Conservation (phyloP, 2,888 invertebrate genomes). For the Thymelicus sylvestris region DNA sequence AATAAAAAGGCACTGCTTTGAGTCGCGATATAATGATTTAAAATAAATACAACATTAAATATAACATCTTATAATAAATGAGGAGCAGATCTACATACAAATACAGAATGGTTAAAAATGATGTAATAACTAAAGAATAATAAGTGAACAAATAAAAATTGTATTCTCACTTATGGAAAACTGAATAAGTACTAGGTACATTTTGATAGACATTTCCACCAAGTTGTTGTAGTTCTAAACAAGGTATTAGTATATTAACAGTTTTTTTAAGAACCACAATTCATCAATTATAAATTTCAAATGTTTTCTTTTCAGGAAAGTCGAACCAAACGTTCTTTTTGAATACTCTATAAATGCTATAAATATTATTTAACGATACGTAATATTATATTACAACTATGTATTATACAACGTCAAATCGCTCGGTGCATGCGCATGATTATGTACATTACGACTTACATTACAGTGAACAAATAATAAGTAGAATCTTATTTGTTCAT, state of each 20-base stretch:
- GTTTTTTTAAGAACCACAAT: too few species aligned
- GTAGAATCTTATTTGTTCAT: slow-evolving; percentile 2
- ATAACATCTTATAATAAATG: not conserved
- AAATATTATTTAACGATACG: slow-evolving; percentile 14
- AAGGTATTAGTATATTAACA: too few species aligned
- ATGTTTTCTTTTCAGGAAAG: too few species aligned
- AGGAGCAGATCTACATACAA: not conserved
- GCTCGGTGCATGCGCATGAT: slow-evolving; percentile 50
- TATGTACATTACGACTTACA: slow-evolving; percentile 25
- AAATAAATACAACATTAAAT: slow-evolving; percentile 35
- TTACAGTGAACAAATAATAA: slow-evolving; percentile 7
- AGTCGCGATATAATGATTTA: slow-evolving; percentile 60
- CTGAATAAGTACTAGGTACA: not conserved
- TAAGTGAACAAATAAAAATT: not conserved
- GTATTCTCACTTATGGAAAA: not conserved
- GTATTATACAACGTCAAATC: slow-evolving; percentile 70
- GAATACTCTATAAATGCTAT: not conserved
- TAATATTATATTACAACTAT: slow-evolving; percentile 18
- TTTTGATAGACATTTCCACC: not conserved
- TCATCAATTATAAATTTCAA: too few species aligned
- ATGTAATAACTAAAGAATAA: not conserved
- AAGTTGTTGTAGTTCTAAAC: too few species aligned
- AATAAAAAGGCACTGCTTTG: slow-evolving; percentile 73
- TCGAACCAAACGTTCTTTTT: not conserved
- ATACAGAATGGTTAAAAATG: not conserved